Conservation (phyloP, 2,113 vertebrate species). For the Protobothrops mucrosquamatus region DNA sequence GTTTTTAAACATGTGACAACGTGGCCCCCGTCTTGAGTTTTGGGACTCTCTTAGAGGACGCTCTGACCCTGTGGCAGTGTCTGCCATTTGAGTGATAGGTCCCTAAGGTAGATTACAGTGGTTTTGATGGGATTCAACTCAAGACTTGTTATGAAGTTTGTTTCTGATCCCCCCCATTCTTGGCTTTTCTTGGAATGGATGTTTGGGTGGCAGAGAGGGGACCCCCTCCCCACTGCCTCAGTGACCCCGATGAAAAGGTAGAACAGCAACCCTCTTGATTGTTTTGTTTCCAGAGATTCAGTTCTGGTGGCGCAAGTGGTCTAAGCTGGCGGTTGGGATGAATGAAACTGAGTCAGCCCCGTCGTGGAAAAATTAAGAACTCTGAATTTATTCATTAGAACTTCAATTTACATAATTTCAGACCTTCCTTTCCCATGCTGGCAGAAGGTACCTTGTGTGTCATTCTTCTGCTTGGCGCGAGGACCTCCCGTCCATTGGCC, state of each 20-base stretch:
- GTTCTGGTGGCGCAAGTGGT: not conserved
- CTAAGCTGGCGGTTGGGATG: not conserved
- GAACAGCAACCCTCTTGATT: not conserved
- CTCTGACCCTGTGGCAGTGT: not conserved
- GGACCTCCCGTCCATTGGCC: not conserved
- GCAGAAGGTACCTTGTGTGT: not conserved
- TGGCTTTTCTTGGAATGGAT: too few relatives aligned
- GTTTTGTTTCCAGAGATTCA: not conserved
- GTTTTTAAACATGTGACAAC: not conserved
- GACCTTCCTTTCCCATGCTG: not conserved
- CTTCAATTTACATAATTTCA: not conserved
- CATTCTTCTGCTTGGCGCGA: not conserved
- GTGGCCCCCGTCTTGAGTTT: not conserved
- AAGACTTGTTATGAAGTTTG: not conserved
- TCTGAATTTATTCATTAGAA: constrained; percentile 49
- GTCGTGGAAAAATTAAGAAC: not conserved
- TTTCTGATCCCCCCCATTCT: too few relatives aligned
- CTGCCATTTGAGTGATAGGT: not conserved
- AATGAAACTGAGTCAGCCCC: not conserved
- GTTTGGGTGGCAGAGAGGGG: not conserved
- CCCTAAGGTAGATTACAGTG: not conserved
- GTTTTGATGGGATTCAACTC: not conserved
- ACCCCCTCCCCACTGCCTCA: not conserved
- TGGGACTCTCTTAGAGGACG: not conserved
- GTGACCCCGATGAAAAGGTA: not conserved